phyloP scores from a whole-genome alignment of 2,888 invertebrate genomes.

The Drosophila melanosoma region DNA sequence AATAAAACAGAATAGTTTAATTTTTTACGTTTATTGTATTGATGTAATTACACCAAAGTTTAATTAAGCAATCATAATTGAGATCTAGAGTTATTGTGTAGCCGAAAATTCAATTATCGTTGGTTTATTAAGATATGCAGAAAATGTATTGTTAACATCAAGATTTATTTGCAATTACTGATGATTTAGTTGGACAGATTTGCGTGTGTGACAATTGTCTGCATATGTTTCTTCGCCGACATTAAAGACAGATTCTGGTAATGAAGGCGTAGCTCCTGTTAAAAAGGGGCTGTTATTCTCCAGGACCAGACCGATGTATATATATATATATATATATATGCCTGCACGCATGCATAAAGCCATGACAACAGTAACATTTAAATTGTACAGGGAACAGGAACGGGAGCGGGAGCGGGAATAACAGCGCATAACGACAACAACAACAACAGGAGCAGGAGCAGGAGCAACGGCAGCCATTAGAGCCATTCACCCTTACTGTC shows the following conservation, averaged over 20 bases:
- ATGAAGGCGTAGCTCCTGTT: constrained; percentile 19
- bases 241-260: constrained; percentile 5
- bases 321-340: not conserved
- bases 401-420: constrained; percentile 37
- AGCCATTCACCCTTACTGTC: constrained; percentile 83
- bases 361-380: constrained; percentile 40
- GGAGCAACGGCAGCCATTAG: constrained; percentile 71
- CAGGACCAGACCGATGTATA: constrained; percentile 9
- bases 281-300: constrained; percentile 14
- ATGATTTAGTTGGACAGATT: not conserved
- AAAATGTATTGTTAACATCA: not conserved
- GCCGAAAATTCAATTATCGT: not conserved
- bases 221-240: constrained; percentile 28
- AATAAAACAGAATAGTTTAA: not conserved
- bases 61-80: not conserved
- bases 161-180: not conserved
- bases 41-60: too few relatives aligned
- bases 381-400: constrained; percentile 20
- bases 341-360: constrained; percentile 16
- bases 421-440: constrained; percentile 51
- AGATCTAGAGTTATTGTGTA: not conserved
- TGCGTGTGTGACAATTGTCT: constrained; percentile 16
- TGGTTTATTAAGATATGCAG: not conserved
- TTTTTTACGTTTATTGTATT: not conserved
- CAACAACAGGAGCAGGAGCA: constrained; percentile 20